Evolutionary conservation across 2,797 vertebrate species (phyloP).

Genomic region (Calcarius lapponicus): DNA sequence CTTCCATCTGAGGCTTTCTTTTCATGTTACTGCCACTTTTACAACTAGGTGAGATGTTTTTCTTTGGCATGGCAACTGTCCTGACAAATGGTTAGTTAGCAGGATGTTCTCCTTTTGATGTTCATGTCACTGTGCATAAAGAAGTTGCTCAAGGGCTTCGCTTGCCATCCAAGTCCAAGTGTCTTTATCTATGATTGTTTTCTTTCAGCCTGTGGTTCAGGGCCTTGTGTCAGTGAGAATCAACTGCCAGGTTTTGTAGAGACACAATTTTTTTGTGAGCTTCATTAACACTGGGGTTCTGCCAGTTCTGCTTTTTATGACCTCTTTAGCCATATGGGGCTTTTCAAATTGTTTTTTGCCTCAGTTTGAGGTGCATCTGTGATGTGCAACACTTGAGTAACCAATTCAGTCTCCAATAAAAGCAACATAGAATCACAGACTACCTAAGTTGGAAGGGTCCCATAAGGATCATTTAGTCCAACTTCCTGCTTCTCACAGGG

Average conservation of each 20-base stretch:
- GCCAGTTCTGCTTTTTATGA: background rate
- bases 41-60: conserved; percentile 49
- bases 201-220: background rate
- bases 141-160: background rate
- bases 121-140: background rate
- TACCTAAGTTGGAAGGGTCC: background rate
- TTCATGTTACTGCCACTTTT: background rate
- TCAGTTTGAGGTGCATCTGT: background rate
- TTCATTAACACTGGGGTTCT: background rate
- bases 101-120: conserved; percentile 18
- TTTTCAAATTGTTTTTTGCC: background rate
- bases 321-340: background rate
- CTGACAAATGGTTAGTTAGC: conserved; percentile 44
- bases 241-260: background rate
- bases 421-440: background rate
- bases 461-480: background rate
- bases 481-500: background rate
- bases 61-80: background rate
- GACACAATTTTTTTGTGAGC: accelerated
- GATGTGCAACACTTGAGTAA: background rate
- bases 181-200: background rate
- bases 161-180: conserved; percentile 10
- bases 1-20: background rate
- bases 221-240: background rate
- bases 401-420: background rate